phyloP scores from a whole-genome alignment of 2,888 invertebrate genomes.

The Asteroscopus sphinx region DNA sequence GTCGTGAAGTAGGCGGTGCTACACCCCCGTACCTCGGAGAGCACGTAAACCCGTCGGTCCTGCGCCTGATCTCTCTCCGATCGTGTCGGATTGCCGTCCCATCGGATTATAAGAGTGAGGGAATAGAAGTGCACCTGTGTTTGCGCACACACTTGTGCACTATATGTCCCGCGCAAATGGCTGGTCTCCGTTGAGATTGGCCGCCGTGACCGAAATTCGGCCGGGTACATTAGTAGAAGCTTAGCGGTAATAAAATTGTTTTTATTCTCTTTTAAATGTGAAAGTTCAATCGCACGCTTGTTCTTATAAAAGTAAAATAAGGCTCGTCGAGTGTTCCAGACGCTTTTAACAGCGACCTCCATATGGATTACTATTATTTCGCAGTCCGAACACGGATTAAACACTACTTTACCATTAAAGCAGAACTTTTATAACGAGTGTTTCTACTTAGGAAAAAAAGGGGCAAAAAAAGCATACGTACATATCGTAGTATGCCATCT shows the following conservation, averaged over 20 bases:
- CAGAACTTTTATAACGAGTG: constrained; percentile 51
- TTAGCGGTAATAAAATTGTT: not conserved
- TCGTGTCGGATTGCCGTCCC: too few relatives aligned
- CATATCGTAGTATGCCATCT: constrained; percentile 52
- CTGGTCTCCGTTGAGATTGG: too few relatives aligned
- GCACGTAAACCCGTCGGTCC: too few relatives aligned
- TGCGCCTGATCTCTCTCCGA: too few relatives aligned
- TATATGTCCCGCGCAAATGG: too few relatives aligned
- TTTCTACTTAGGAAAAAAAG: constrained; percentile 49
- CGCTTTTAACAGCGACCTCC: constrained; percentile 31
- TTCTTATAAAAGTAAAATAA: constrained; percentile 31
- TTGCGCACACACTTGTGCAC: too few relatives aligned
- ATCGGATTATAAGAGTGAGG: too few relatives aligned
- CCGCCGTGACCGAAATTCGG: too few relatives aligned
- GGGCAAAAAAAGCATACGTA: constrained; percentile 29
- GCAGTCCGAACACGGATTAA: constrained; percentile 56
- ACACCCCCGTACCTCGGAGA: too few relatives aligned
- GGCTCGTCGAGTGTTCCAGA: constrained; percentile 25
- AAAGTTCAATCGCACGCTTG: constrained; percentile 7
- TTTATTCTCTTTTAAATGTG: not conserved
- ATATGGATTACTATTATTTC: constrained; percentile 50
- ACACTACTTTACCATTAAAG: constrained; percentile 52
- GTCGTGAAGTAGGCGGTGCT: too few relatives aligned
- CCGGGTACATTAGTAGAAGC: too few relatives aligned
- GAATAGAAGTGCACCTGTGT: too few relatives aligned